Percentiles rank a stretch among this genome's conserved stretches.
Conservation (phyloP, 2,797 vertebrate genomes). For the Glossophaga mutica region DNA sequence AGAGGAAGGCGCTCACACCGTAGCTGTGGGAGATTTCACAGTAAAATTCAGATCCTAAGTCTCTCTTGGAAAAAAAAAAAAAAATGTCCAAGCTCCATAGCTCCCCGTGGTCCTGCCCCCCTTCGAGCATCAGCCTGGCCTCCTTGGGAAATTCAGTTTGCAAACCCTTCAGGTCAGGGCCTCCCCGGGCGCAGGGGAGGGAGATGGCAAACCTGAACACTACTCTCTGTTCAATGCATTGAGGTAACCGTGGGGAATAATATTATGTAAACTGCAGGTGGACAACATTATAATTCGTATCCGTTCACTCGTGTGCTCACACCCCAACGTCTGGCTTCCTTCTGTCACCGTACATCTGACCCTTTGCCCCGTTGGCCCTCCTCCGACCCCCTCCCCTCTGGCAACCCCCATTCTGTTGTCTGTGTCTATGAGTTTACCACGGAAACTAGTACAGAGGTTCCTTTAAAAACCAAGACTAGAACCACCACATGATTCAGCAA, state of each 20-base stretch:
- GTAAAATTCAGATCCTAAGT: neutral
- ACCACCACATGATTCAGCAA: neutral
- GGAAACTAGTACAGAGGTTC: neutral
- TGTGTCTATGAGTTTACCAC: neutral
- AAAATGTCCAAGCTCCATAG: neutral
- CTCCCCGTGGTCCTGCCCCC: accelerated
- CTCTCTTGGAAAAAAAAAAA: neutral
- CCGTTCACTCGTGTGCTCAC: neutral
- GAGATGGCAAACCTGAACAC: accelerated
- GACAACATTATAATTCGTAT: neutral
- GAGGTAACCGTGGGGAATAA: neutral
- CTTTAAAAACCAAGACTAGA: neutral
- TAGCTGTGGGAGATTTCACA: neutral
- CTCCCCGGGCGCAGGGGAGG: neutral
- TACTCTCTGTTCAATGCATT: neutral
- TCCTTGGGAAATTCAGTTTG: neutral
- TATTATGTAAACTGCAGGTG: neutral
- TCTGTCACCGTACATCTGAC: neutral
- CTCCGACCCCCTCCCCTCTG: neutral
- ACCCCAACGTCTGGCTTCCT: neutral
- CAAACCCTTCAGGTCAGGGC: neutral
- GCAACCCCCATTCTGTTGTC: neutral
- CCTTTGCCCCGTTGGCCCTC: neutral
- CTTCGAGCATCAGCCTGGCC: neutral
- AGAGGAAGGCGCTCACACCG: no score